Evolutionary conservation across 2,888 invertebrate species (phyloP).

Genomic region (Acleris literana): DNA sequence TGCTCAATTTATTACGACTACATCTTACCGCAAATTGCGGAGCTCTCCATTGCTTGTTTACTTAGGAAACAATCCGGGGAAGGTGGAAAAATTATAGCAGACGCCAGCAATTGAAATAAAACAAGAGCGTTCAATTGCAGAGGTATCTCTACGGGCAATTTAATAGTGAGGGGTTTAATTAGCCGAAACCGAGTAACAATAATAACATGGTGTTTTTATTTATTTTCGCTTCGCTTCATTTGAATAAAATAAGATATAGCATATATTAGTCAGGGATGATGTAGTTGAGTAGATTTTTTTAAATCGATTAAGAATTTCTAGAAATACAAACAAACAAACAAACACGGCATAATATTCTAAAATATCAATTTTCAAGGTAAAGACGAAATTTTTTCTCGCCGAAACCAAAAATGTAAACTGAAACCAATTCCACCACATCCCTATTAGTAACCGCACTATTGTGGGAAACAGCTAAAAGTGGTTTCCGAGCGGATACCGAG

Average conservation of each 20-base stretch:
- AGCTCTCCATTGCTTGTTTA: constrained; percentile 31
- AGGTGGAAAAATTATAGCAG: constrained; percentile 31
- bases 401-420: not conserved
- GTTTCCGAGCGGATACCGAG: constrained; percentile 23
- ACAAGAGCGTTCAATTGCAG: constrained; percentile 24
- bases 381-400: no score
- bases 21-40: constrained; percentile 28
- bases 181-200: constrained; percentile 16
- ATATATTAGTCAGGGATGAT: no score
- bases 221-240: no score
- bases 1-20: constrained; percentile 24
- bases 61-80: constrained; percentile 29
- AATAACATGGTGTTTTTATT: not conserved
- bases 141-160: constrained; percentile 14
- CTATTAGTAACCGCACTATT: constrained; percentile 23
- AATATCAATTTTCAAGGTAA: not conserved
- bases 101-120: constrained; percentile 33
- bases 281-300: no score
- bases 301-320: no score
- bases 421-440: not conserved
- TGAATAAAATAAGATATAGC: no score
- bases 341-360: not conserved
- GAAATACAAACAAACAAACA: no score
- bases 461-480: constrained; percentile 17
- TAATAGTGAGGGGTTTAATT: constrained; percentile 25